Evolutionary conservation across 2,888 invertebrate species (phyloP).

Genomic region (Eupelmus urozonus): DNA sequence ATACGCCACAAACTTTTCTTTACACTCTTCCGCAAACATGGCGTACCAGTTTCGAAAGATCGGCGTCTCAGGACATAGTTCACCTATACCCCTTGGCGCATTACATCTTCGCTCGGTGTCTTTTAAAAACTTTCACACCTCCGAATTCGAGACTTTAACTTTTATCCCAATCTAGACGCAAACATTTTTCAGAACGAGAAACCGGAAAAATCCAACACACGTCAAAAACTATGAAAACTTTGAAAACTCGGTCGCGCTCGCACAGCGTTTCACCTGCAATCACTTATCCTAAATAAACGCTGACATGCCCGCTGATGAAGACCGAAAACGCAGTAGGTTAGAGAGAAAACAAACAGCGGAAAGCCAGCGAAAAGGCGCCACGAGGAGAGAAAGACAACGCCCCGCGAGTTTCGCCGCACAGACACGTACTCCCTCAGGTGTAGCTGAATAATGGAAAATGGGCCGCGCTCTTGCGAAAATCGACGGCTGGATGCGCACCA

Average conservation of each 20-base stretch:
- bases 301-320: too few species aligned
- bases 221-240: too few species aligned
- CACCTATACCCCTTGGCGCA: conserved; percentile 32
- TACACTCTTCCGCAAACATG: background rate
- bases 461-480: background rate
- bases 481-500: background rate
- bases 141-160: background rate
- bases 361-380: background rate
- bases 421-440: background rate
- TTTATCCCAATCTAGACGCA: background rate
- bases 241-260: too few species aligned
- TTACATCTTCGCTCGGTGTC: background rate
- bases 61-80: conserved; percentile 4
- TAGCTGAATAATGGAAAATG: background rate
- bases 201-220: too few species aligned
- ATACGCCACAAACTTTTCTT: too few species aligned
- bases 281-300: too few species aligned
- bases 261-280: too few species aligned
- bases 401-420: background rate
- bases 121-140: conserved; percentile 18
- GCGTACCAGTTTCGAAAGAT: conserved; percentile 14
- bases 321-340: too few species aligned
- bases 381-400: background rate
- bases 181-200: too few species aligned
- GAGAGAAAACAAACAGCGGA: too few species aligned